Base-by-base conservation (phyloP, 2,113 vertebrate species). In the Dissostichus mawsoni region DNA sequence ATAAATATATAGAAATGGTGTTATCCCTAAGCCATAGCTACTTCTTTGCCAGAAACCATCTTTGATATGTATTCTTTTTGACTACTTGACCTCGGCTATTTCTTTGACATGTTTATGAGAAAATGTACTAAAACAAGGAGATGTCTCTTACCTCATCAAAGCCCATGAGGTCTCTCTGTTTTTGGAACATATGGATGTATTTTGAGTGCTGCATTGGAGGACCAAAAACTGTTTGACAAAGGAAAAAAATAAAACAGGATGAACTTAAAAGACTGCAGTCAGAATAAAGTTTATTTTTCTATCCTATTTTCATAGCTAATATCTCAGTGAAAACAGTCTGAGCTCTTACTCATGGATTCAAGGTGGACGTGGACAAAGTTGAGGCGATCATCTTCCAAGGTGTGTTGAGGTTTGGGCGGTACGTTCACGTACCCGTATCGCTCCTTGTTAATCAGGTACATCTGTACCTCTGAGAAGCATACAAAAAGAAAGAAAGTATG, bases 351-450 rank as follows among this genome's bases (percentile, higher is more conserved):
- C 86, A 98, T 94, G 7, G 98, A 95, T 76, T 99, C 97, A 44
- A 98, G 89, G 0, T 95, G 94, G 29, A 99, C 93, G 17, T 99
- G 97, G 74, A 98, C 92, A 29, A 99, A 99, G 93, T 98, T 98
- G 91, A 96, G 80, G 0, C 25, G 91, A 69, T 99, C 98, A 0
- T 99, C 97, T 69, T 98, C 96, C 80, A 98, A 76, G 0, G 94
- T 96, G 69, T 97, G 94, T 10, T 98, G 96, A n/a, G 97, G 93
- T 36, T 97, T 96, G 70, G 96, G 91, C 0, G 97, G 97, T 14
- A 98, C 93, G 0, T 98, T 99, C 88, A 98, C 90, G 92, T 96
- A 99, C 16, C 98, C 98, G 0, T 97, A 99, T 16, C 90, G 96
- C 59, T 96, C 94, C 84, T 97, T 95, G 53, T 99, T 99, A 81